phyloP scores from a whole-genome alignment of 2,888 invertebrate genomes.

The Sarcophaga subvicina region DNA sequence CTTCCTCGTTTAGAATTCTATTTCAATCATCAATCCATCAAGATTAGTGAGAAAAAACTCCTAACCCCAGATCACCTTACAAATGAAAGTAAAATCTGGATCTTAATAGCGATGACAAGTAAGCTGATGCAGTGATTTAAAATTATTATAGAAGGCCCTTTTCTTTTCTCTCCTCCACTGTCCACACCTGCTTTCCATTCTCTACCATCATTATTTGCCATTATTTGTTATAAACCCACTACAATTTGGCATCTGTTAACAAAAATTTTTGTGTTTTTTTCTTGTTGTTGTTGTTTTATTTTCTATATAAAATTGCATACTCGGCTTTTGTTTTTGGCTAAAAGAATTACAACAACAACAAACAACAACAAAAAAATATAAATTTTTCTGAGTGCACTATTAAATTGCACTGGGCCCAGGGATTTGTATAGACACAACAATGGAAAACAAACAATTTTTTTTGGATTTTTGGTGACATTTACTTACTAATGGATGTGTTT shows the following conservation, averaged over 20 bases:
- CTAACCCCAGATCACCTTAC: no score
- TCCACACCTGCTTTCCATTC: not conserved
- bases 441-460: slow-evolving; percentile 46
- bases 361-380: slow-evolving; percentile 31
- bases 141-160: not conserved
- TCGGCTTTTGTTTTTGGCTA: slow-evolving; percentile 36
- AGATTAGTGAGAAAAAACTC: no score
- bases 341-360: slow-evolving; percentile 36
- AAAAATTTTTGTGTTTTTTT: slow-evolving; percentile 21
- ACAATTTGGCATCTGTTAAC: slow-evolving; percentile 65
- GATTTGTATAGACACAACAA: slow-evolving; percentile 44
- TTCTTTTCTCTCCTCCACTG: not conserved
- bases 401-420: slow-evolving; percentile 55
- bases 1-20: no score
- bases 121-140: not conserved
- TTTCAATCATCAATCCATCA: no score
- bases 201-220: slow-evolving; percentile 43
- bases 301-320: slow-evolving; percentile 53
- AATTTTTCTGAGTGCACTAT: slow-evolving; percentile 56
- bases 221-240: slow-evolving; percentile 63
- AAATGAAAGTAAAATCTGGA: no score
- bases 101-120: no score
- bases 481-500: slow-evolving; percentile 42
- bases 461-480: slow-evolving; percentile 65
- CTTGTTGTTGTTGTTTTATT: not conserved